Percentiles rank a stretch among this genome's conserved stretches.
phyloP scores from a whole-genome alignment of 1,140 invertebrate species.

The Nymphalis io region DNA sequence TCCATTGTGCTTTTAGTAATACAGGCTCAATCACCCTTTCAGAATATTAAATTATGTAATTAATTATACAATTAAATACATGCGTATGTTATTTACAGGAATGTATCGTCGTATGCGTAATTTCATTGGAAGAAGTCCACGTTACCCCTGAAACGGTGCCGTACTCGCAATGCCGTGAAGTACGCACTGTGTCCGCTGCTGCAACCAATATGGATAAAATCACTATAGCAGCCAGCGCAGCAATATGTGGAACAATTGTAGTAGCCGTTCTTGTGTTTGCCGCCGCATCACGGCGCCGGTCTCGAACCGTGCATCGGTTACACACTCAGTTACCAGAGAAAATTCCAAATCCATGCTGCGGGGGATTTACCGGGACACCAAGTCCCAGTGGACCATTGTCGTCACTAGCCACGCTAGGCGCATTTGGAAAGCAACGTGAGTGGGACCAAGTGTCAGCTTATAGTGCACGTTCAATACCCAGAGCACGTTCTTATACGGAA shows the following conservation, averaged over 20 bases:
- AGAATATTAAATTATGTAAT: not conserved
- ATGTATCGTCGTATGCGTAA: constrained; percentile 95
- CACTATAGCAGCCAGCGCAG: constrained; percentile 94
- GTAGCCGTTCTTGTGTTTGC: constrained; percentile 93
- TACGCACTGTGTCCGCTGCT: constrained; percentile 89
- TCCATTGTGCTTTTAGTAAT: too few relatives aligned
- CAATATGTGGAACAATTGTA: constrained; percentile 95
- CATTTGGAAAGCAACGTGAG: constrained; percentile 92
- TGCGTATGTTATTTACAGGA: constrained; percentile 82
- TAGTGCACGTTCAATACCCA: constrained; percentile 93
- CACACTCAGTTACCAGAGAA: constrained; percentile 85
- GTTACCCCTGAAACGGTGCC: constrained; percentile 92
- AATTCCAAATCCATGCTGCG: constrained; percentile 86
- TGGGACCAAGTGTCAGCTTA: constrained; percentile 97
- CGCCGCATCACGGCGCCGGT: constrained; percentile 88
- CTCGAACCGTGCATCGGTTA: constrained; percentile 87
- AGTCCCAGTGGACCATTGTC: constrained; percentile 89
- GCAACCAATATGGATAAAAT: constrained; percentile 96
- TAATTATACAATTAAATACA: not conserved
- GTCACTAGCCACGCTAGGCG: constrained; percentile 89
- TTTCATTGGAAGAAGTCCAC: constrained; percentile 92
- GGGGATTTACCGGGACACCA: constrained; percentile 85
- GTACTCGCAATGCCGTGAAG: constrained; percentile 92
- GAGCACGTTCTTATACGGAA: constrained; percentile 89
- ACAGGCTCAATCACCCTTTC: too few relatives aligned